phyloP scores from a whole-genome alignment of 2,888 invertebrate species.

The Caenorhabditis doughertyi region DNA sequence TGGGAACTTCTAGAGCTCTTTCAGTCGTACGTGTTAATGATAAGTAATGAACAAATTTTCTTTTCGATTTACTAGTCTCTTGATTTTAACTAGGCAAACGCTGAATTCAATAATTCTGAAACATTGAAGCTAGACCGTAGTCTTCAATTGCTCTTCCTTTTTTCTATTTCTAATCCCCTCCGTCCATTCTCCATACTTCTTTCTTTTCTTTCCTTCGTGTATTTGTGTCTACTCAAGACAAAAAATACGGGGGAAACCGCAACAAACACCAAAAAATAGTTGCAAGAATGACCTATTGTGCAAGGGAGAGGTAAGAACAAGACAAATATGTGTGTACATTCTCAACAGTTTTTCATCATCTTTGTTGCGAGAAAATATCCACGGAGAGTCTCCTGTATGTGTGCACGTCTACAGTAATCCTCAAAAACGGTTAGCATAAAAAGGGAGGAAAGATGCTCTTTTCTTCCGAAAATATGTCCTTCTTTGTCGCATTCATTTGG shows the following conservation, averaged over 20 bases:
- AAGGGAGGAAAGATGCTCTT: conserved; percentile 35
- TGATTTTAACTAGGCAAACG: too few species aligned
- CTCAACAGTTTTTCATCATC: conserved; percentile 43
- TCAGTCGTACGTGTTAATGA: too few species aligned
- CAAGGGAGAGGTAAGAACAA: conserved; percentile 38
- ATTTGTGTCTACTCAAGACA: conserved; percentile 33
- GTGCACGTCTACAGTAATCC: conserved; percentile 44
- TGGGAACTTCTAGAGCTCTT: too few species aligned
- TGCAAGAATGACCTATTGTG: conserved; percentile 58
- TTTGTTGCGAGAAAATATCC: conserved; percentile 47
- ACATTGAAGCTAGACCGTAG: conserved; percentile 27
- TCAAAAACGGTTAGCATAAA: conserved; percentile 39
- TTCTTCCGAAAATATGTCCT: conserved; percentile 7
- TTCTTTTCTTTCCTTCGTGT: neutral
- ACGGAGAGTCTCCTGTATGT: neutral
- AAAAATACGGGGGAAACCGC: conserved; percentile 21
- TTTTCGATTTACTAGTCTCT: too few species aligned
- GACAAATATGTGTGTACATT: conserved; percentile 27
- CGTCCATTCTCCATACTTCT: neutral
- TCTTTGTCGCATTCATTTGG: conserved; percentile 4
- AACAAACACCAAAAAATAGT: conserved; percentile 27
- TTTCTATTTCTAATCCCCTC: neutral
- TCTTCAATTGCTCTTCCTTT: neutral
- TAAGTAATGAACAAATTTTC: too few species aligned
- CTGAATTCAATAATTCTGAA: neutral